Conservation (phyloP, 64 coral and sea anemone genomes). For the Montipora capricornis region DNA sequence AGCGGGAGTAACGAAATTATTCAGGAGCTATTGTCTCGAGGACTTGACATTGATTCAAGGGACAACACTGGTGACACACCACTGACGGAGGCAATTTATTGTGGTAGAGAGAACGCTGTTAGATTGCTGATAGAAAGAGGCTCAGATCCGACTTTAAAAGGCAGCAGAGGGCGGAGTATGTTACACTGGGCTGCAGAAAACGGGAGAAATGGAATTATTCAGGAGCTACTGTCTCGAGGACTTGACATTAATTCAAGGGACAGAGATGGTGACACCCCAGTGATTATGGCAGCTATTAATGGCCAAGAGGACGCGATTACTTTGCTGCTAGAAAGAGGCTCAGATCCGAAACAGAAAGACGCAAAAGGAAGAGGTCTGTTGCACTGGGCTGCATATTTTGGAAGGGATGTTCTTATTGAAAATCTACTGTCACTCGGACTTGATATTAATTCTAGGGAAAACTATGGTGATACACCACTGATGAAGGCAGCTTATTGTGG, state of each 20-base stretch:
- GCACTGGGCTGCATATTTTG: background rate
- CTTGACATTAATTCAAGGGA: background rate
- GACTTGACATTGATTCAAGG: background rate
- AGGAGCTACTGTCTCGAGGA: conserved; percentile 8
- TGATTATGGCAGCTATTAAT: background rate
- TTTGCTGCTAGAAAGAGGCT: background rate
- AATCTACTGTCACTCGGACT: conserved; percentile 1
- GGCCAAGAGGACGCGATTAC: background rate
- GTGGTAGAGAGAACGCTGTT: background rate
- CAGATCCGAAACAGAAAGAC: background rate
- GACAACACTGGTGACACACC: background rate
- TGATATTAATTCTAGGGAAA: background rate
- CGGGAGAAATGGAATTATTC: background rate
- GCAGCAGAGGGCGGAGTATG: rapidly evolving
- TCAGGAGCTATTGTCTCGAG: conserved; percentile 2
- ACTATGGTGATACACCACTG: background rate
- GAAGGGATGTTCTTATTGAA: background rate
- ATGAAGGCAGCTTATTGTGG: too few species aligned
- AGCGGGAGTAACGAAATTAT: background rate
- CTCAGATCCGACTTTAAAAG: background rate
- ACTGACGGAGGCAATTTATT: background rate
- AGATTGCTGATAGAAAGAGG: background rate
- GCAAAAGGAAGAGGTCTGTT: background rate
- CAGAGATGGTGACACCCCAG: background rate
- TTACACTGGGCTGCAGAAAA: background rate